Conservation (phyloP, 2,888 invertebrate genomes). For the Agrypnus murinus region DNA sequence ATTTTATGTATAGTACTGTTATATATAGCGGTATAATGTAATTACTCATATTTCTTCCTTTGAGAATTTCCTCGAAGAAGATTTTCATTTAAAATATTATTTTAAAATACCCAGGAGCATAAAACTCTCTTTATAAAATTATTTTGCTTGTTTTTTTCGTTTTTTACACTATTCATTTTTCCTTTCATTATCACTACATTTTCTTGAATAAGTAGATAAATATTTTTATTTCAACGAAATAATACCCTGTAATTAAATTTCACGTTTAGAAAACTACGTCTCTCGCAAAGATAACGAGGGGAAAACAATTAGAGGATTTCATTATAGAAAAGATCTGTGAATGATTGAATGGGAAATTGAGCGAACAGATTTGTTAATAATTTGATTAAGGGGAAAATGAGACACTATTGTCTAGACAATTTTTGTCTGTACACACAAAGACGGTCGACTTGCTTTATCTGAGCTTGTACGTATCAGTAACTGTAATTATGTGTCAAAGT, state of each 20-base stretch:
- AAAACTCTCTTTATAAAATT: no score
- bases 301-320: slow-evolving; percentile 4
- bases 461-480: no score
- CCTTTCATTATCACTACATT: slow-evolving; percentile 10
- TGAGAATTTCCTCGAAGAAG: background rate
- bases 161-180: background rate
- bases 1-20: no score
- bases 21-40: no score
- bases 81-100: slow-evolving; percentile 22
- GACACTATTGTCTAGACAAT: background rate
- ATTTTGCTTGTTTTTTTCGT: background rate
- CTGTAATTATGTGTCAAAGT: no score
- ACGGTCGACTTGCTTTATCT: no score
- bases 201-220: slow-evolving; percentile 24
- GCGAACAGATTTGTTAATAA: background rate
- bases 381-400: background rate
- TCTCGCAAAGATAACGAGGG: background rate
- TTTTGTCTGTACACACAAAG: no score
- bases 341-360: background rate
- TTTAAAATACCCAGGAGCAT: slow-evolving; percentile 16
- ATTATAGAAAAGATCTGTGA: background rate
- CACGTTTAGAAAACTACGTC: background rate
- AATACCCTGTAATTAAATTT: slow-evolving; percentile 16
- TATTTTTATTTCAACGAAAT: slow-evolving; percentile 7
- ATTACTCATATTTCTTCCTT: slow-evolving; percentile 4